phyloP scores from a whole-genome alignment of 1,140 invertebrate species.

The Centruroides sculpturatus region DNA sequence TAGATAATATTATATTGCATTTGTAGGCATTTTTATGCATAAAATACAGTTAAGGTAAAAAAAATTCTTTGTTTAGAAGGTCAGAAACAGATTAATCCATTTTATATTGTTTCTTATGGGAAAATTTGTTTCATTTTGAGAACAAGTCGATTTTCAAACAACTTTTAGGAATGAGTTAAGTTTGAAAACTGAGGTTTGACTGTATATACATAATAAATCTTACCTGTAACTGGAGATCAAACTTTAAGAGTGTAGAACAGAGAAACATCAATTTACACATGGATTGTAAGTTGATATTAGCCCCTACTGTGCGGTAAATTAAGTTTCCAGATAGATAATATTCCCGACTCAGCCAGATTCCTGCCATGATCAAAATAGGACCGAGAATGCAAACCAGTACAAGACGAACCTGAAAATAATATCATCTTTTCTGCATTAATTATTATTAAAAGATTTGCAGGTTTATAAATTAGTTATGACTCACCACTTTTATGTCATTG shows the following conservation, averaged over 20 bases:
- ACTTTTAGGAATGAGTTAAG: no score
- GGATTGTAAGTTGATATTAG: conserved; percentile 1
- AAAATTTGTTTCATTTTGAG: no score
- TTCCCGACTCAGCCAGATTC: conserved; percentile 1
- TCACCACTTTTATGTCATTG: not conserved
- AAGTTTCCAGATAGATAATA: conserved; percentile 11
- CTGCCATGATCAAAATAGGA: conserved; percentile 7
- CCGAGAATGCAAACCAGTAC: not conserved
- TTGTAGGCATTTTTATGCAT: no score
- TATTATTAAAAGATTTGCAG: not conserved
- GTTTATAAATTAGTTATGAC: not conserved
- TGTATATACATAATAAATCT: not conserved
- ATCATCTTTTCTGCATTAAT: not conserved
- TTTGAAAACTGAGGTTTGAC: not conserved
- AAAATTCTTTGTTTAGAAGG: no score
- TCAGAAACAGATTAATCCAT: no score
- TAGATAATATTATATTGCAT: no score
- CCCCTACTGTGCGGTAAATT: conserved; percentile 11
- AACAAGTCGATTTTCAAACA: no score
- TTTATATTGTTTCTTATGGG: no score
- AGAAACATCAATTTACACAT: conserved; percentile 6
- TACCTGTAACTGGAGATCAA: conserved; percentile 15
- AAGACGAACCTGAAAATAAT: conserved; percentile 5
- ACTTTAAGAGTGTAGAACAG: conserved; percentile 9
- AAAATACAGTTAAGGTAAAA: no score